Percentiles rank a stretch among this genome's conserved stretches.
Evolutionary conservation across 2,888 invertebrate species (phyloP).

Genomic region (Lapara coniferarum): DNA sequence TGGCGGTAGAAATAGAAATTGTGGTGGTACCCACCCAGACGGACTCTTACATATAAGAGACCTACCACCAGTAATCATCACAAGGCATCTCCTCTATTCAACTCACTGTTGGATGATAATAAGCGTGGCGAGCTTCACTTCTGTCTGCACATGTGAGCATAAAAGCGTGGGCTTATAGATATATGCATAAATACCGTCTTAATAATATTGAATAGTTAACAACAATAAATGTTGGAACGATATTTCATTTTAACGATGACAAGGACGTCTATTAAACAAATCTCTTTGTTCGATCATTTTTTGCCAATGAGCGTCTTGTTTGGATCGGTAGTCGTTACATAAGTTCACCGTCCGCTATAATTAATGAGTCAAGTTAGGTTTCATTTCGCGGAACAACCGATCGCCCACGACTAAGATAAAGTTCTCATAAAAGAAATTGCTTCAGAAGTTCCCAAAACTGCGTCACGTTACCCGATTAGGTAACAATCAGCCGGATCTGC

Average conservation of each 20-base stretch:
- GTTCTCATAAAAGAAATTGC: slow-evolving; percentile 27
- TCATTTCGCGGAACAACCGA: slow-evolving; percentile 43
- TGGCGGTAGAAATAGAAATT: too few relatives aligned
- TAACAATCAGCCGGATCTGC: slow-evolving; percentile 77
- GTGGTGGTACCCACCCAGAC: too few relatives aligned
- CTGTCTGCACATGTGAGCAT: too few relatives aligned
- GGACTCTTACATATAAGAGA: too few relatives aligned
- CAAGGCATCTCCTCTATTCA: too few relatives aligned
- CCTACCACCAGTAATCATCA: too few relatives aligned
- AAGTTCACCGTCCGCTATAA: slow-evolving; percentile 45
- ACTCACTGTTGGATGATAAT: too few relatives aligned
- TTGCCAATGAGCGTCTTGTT: slow-evolving; percentile 18
- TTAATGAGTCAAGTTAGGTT: slow-evolving; percentile 50
- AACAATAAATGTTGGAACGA: slow-evolving; percentile 5
- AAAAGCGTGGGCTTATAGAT: too few relatives aligned
- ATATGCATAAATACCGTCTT: too few relatives aligned
- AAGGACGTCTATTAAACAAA: slow-evolving; percentile 24
- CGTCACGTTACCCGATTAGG: slow-evolving; percentile 69
- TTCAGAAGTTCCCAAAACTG: slow-evolving; percentile 28
- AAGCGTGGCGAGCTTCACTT: too few relatives aligned
- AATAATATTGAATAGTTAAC: too few relatives aligned
- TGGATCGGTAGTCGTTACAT: slow-evolving; percentile 35
- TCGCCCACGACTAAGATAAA: slow-evolving; percentile 40
- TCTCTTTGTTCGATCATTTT: slow-evolving; percentile 21
- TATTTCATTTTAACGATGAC: slow-evolving; percentile 22